Percentiles rank a stretch among this genome's conserved stretches.
These are phyloP conservation scores for Ophonus ardosiacus DNA, from an alignment of 2,888 invertebrate genomes.

Conservation along the genomic window DNA sequence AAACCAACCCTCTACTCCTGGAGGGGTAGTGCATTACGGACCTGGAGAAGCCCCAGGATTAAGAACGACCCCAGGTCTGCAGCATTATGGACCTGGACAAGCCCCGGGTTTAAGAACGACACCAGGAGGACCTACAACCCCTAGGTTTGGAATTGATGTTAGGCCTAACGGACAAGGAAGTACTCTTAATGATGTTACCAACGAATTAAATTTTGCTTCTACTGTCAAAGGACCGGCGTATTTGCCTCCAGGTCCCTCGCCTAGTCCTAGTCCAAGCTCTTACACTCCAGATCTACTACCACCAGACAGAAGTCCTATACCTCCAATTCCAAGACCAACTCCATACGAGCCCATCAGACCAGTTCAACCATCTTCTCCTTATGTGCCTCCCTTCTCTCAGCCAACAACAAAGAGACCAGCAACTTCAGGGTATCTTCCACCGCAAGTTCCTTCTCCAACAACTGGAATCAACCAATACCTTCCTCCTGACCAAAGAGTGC, in stretches of 20 bases:
- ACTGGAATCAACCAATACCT: constrained; percentile 38
- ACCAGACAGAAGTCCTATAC: background rate
- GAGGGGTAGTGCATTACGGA: constrained; percentile 32
- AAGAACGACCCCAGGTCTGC: constrained; percentile 65
- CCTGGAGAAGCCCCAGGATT: constrained; percentile 53
- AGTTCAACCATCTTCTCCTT: background rate
- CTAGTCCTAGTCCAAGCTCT: constrained; percentile 58
- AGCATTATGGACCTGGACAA: constrained; percentile 22
- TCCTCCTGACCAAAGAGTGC: constrained; percentile 45
- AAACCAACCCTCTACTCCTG: constrained; percentile 53
- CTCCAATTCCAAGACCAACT: constrained; percentile 48
- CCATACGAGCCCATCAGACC: constrained; percentile 65
- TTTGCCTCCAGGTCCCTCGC: constrained; percentile 71
- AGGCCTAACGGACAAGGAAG: constrained; percentile 19
- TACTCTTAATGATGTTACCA: constrained; percentile 68
- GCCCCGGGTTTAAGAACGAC: constrained; percentile 63
- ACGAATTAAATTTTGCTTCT: constrained; percentile 72
- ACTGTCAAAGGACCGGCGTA: constrained; percentile 73
- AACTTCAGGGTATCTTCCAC: constrained; percentile 65
- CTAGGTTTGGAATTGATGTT: constrained; percentile 14
- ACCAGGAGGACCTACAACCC: constrained; percentile 58
- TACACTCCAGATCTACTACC: constrained; percentile 54
- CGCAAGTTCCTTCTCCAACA: constrained; percentile 47
- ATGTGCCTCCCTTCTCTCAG: constrained; percentile 62
- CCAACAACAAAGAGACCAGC: constrained; percentile 64